These are phyloP conservation scores for Glaucidium brasilianum DNA, from an alignment of 2,113 vertebrate species.

Conservation along the genomic window DNA sequence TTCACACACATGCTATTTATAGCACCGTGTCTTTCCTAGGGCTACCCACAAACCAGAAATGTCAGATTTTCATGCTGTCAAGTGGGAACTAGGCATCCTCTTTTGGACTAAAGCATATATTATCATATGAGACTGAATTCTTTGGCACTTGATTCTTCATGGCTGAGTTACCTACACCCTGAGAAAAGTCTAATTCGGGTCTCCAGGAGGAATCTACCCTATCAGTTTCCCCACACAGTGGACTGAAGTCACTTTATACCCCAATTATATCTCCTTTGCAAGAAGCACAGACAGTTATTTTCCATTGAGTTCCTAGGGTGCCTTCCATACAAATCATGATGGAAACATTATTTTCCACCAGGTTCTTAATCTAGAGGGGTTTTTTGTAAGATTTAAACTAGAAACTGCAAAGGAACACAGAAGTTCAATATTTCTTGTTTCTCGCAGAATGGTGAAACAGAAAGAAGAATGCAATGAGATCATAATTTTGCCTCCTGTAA, in stretches of 20 bases:
- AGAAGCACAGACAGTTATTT: neutral
- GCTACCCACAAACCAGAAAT: neutral
- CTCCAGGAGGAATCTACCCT: neutral
- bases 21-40: neutral
- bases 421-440: neutral
- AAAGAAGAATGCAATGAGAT: neutral
- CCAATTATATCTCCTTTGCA: neutral
- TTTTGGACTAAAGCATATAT: neutral
- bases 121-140: neutral
- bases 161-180: neutral
- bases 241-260: neutral
- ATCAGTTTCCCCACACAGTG: neutral
- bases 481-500: conserved; percentile 11
- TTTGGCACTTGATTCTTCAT: neutral
- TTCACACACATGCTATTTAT: neutral
- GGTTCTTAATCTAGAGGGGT: accelerated
- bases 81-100: neutral
- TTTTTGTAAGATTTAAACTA: neutral
- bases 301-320: neutral
- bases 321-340: neutral
- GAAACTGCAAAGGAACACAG: neutral
- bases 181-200: neutral
- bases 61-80: neutral
- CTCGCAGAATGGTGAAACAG: neutral
- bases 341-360: neutral